Evolutionary conservation across 2,888 invertebrate species (phyloP).

Genomic region (Toxonevra muliebris): DNA sequence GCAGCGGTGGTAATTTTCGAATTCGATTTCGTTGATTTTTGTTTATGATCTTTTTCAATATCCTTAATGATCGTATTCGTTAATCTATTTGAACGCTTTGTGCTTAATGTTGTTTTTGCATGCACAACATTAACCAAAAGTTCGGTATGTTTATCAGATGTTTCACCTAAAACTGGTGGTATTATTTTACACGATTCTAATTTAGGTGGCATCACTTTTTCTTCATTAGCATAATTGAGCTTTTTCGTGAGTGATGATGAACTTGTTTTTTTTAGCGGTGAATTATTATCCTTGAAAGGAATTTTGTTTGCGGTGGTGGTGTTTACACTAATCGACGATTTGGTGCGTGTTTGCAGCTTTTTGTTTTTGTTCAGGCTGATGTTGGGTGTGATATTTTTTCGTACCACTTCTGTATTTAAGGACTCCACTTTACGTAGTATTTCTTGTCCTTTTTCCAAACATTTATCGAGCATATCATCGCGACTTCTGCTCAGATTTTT

Average conservation of each 20-base stretch:
- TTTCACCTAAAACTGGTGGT: slow-evolving; percentile 58
- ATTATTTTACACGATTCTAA: slow-evolving; percentile 62
- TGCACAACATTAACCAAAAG: slow-evolving; percentile 59
- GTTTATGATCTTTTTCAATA: not conserved
- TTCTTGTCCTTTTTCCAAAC: slow-evolving; percentile 62
- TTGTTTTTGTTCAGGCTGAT: slow-evolving; percentile 30
- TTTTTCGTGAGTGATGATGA: slow-evolving; percentile 32
- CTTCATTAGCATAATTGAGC: slow-evolving; percentile 59
- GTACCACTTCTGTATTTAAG: slow-evolving; percentile 42
- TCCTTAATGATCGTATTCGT: not conserved
- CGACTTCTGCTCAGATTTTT: slow-evolving; percentile 42
- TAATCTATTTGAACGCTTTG: not conserved
- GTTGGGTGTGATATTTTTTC: slow-evolving; percentile 11
- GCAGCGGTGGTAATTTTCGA: not conserved
- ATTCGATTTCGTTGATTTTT: not conserved
- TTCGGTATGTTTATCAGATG: slow-evolving; percentile 60
- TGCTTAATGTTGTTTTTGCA: slow-evolving; percentile 3
- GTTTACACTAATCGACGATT: slow-evolving; percentile 7
- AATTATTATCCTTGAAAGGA: slow-evolving; percentile 21
- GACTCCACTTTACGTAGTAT: slow-evolving; percentile 61
- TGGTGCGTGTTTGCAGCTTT: slow-evolving; percentile 20
- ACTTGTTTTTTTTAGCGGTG: not conserved
- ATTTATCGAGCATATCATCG: slow-evolving; percentile 61
- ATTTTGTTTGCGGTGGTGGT: slow-evolving; percentile 8
- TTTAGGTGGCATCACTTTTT: slow-evolving; percentile 53